These are phyloP conservation scores for Drosophila paranaensis DNA, from an alignment of 2,888 invertebrate species.

Conservation along the genomic window DNA sequence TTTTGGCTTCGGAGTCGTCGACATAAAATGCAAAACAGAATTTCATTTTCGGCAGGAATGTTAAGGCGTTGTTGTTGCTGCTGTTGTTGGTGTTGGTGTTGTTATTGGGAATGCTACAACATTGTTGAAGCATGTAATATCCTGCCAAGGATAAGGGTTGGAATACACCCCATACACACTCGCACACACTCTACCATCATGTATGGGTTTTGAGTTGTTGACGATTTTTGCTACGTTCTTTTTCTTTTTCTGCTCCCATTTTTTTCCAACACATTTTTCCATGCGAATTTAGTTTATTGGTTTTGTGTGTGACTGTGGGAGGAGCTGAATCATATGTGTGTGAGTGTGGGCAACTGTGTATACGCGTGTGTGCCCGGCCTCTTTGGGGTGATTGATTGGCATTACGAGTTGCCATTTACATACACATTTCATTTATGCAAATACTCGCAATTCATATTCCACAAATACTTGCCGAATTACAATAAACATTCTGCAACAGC, in stretches of 20 bases:
- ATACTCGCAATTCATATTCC: conserved; percentile 78
- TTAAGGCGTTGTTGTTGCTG: conserved; percentile 47
- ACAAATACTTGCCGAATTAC: conserved; percentile 77
- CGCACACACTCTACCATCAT: conserved; percentile 29
- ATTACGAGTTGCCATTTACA: conserved; percentile 76
- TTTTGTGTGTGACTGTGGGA: conserved; percentile 72
- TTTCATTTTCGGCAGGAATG: conserved; percentile 81
- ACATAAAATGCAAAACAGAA: conserved; percentile 80
- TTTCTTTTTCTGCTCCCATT: conserved; percentile 40
- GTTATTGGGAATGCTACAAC: conserved; percentile 81
- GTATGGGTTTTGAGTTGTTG: conserved; percentile 62
- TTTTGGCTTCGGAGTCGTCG: conserved; percentile 74
- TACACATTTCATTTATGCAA: conserved; percentile 79
- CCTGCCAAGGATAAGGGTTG: conserved; percentile 79
- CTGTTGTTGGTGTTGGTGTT: conserved; percentile 52
- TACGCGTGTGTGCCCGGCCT: conserved; percentile 48
- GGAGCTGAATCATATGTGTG: conserved; percentile 59
- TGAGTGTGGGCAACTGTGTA: conserved; percentile 27
- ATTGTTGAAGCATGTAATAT: conserved; percentile 82
- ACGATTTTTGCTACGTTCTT: conserved; percentile 79
- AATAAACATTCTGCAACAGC: conserved; percentile 65
- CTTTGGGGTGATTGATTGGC: conserved; percentile 80
- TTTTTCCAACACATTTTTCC: conserved; percentile 55
- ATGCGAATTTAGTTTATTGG: conserved; percentile 79
- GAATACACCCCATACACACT: conserved; percentile 57